Evolutionary conservation across 2,888 invertebrate genomes (phyloP).

Genomic region (Acanthopleura granulata): DNA sequence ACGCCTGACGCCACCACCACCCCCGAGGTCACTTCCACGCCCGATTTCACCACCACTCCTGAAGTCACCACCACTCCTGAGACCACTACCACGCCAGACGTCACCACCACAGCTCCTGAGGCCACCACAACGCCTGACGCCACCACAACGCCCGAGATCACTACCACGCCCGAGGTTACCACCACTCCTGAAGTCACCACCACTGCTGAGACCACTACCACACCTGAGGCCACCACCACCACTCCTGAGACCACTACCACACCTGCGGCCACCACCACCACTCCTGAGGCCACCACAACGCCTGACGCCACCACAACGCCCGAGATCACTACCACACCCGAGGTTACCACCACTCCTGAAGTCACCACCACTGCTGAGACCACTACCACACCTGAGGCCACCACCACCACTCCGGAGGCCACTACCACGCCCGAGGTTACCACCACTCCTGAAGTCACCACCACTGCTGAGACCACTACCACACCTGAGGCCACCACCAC

Average conservation of each 20-base stretch:
- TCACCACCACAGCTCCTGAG: not conserved
- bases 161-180: too few species aligned
- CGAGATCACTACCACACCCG: not conserved
- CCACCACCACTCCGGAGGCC: not conserved
- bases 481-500: not conserved
- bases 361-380: not conserved
- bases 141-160: too few species aligned
- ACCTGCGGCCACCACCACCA: too few species aligned
- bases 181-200: not conserved
- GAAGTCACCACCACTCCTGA: not conserved
- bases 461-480: too few species aligned
- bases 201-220: not conserved
- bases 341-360: not conserved
- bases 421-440: not conserved
- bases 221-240: not conserved
- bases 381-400: not conserved
- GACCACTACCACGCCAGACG: not conserved
- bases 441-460: too few species aligned
- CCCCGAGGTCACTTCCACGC: not conserved
- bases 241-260: not conserved
- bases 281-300: too few species aligned
- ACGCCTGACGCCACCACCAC: not conserved
- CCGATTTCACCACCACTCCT: not conserved
- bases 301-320: not conserved
- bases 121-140: not conserved